A percentile compares a stretch with the other conserved stretches of the same genome.
Conservation (phyloP, 1,140 invertebrate genomes). For the Xylocopa sonorina region DNA sequence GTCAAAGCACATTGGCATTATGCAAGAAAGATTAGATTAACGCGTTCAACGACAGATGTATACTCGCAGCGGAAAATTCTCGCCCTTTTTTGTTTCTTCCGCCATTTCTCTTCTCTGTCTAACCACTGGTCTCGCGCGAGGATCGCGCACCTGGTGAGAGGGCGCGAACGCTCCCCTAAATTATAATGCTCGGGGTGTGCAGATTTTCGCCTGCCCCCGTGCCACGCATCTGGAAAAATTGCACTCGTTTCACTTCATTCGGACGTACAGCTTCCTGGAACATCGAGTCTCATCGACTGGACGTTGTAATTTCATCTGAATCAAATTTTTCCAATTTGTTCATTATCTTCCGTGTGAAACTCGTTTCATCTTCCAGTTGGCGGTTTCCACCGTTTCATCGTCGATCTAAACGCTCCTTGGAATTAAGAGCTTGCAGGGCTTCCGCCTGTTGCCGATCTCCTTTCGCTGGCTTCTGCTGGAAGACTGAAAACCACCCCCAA, state of each 20-base stretch:
- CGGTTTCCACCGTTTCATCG: neutral
- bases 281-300: too few species aligned
- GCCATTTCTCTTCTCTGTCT: constrained; percentile 30
- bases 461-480: constrained; percentile 22
- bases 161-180: constrained; percentile 24
- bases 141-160: constrained; percentile 60
- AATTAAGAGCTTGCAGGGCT: constrained; percentile 11
- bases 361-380: neutral
- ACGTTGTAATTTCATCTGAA: too few species aligned
- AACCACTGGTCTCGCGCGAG: neutral
- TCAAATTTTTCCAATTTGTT: too few species aligned
- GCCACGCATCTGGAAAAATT: constrained; percentile 15
- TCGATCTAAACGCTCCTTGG: constrained; percentile 11
- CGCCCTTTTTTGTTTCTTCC: constrained; percentile 2
- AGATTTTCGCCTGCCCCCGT: constrained; percentile 8
- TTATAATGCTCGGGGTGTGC: neutral
- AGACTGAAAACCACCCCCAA: too few species aligned
- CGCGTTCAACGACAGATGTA: constrained; percentile 24
- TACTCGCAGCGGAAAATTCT: constrained; percentile 12
- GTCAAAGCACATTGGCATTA: neutral
- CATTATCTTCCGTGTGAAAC: neutral
- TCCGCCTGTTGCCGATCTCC: constrained; percentile 32
- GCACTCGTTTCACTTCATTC: neutral
- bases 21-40: neutral
- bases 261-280: too few species aligned